Base-by-base conservation (phyloP, 2,888 invertebrate genomes). In the Flexamia atlantica region DNA sequence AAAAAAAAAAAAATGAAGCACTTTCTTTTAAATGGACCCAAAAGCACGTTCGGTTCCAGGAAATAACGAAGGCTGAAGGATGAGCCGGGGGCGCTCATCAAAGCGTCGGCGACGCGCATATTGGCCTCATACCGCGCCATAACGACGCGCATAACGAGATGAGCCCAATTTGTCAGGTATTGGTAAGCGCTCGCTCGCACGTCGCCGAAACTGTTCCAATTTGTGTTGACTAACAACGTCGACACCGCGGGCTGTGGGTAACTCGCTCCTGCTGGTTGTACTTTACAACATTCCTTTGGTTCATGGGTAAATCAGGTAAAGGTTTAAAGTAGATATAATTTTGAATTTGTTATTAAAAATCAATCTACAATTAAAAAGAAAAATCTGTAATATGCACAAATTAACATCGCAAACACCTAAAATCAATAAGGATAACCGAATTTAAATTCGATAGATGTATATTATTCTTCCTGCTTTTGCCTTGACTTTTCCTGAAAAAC, bases 181-280 rank as follows among this genome's bases (percentile, higher is more conserved):
- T n/a, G 76, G 76, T 76, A 28, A 28, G 46, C 76, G 76, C 40
- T n/a, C 72, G 23, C 42, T 30, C 70, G 3, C 70, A 30, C 30
- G 23, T 23, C 40, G 72, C 23, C 50, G n/a, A 46, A 76, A 76
- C 76, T 76, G 40, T 76, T 76, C 76, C 76, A 76, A 76, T 76
- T 76, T 76, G 76, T 42, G 76, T 76, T 42, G 76, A 42, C 76
- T 76, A 76, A 76, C 76, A 76, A 76, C 76, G 14, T 20, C 46
- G 32, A 32, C 70, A 40, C 70, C 70, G 36, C 36, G 40, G 36
- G 36, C 40, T 70, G 70, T 28, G 68, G 36, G 32, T 7, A 36
- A 68, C 68, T 60, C 68, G 7, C 68, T 30, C 68, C 32, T 10
- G 17, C n/a, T n/a, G n/a, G n/a, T n/a, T n/a, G n/a, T n/a, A n/a